phyloP scores from a whole-genome alignment of 2,113 vertebrate genomes.

The Actenoides hombroni region DNA sequence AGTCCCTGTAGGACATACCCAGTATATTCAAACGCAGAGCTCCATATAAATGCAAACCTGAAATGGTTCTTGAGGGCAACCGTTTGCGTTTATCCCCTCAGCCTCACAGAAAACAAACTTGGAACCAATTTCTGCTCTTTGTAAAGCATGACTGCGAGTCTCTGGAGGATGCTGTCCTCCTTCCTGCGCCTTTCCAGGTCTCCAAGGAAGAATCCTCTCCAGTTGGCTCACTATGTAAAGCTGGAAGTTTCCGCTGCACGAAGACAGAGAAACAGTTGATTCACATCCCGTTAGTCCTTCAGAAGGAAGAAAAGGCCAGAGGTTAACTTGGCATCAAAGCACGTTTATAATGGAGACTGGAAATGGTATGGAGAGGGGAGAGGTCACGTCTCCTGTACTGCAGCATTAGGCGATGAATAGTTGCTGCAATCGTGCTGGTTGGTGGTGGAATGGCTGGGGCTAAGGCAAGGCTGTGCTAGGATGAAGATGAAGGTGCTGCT shows the following conservation, averaged over 20 bases:
- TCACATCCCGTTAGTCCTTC: background rate
- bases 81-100: background rate
- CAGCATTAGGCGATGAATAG: fast-evolving
- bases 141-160: background rate
- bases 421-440: background rate
- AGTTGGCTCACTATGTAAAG: fast-evolving
- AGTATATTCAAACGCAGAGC: background rate
- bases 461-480: background rate
- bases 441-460: background rate
- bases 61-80: background rate
- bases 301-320: background rate
- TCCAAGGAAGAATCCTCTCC: background rate
- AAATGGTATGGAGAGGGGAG: fast-evolving
- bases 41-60: background rate
- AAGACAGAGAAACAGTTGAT: background rate
- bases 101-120: background rate
- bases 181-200: background rate
- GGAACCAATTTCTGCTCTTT: background rate
- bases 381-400: background rate
- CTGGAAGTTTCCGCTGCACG: background rate
- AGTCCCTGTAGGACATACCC: background rate
- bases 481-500: background rate
- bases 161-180: background rate
- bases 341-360: background rate
- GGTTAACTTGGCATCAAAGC: background rate